phyloP scores from a whole-genome alignment of 2,113 vertebrate genomes.

The Muntiacus reevesi region DNA sequence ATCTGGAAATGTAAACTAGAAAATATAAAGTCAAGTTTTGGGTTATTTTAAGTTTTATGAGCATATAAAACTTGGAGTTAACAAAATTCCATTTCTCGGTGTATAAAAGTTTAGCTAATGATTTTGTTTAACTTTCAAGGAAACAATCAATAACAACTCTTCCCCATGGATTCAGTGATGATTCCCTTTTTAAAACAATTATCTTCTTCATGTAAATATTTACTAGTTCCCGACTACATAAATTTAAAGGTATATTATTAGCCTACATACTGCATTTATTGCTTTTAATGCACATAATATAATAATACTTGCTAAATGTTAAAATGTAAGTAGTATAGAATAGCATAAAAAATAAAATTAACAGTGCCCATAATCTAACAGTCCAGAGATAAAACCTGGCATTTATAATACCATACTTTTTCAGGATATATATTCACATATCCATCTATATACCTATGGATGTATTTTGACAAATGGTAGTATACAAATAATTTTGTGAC shows the following conservation, averaged over 20 bases:
- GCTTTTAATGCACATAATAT: background rate
- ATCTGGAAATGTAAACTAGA: background rate
- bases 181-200: background rate
- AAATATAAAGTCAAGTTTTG: background rate
- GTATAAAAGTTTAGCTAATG: background rate
- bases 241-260: background rate
- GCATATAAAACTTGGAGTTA: background rate
- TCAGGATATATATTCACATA: background rate
- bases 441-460: background rate
- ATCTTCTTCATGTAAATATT: background rate
- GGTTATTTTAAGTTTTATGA: background rate
- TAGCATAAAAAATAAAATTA: background rate
- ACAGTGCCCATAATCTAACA: background rate
- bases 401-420: background rate
- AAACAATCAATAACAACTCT: background rate
- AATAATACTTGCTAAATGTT: background rate
- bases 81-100: background rate
- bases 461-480: background rate
- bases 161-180: background rate
- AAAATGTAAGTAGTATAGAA: background rate
- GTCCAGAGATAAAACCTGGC: background rate
- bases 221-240: background rate
- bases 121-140: background rate
- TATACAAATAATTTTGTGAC: background rate
- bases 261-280: background rate